Base-by-base conservation (phyloP, 2,797 vertebrate genomes). In the Pempheris klunzingeri region DNA sequence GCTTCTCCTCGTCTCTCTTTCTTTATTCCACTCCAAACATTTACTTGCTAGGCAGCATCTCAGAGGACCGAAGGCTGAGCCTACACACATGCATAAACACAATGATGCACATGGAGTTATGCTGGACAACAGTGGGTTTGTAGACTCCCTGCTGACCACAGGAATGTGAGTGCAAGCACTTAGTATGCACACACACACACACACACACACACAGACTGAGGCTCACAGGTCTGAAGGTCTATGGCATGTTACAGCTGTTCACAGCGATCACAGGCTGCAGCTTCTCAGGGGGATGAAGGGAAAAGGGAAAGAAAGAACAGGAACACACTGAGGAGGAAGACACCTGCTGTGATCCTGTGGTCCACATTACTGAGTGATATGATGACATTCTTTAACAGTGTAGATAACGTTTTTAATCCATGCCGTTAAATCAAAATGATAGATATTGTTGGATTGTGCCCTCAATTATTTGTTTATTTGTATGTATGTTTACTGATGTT, bases 121-220 rank as follows among this genome's bases (percentile, higher is more conserved):
- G 70, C 83, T 70, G 71, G 71, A 77, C 74, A 81, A 71, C 59
- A 86, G 76, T 74, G 82, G 78, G 73, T 85, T 82, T 77, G 83
- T 81, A 88, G 84, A 90, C 81, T 84, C 82, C 78, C 84, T 63
- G 81, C 87, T 87, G 87, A 91, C 81, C 88, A 58, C 76, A 90
- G 88, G 90, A 94, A 94, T 93, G 90, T 69, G 64, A 66, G 34
- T 20, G 74, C 63, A 74, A 62, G 52, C 71, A 64, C 75, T 59
- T 43, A 30, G 50, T 59, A 49, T 28, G 8, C 34, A 52, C 67
- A 44, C 74, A 82, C 70, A 72, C 74, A 67, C 70, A 84, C 68
- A 75, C 30, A 69, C 46, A 58, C 55, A 57, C 46, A 68, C 55
- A 47, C 34, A 57, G 24, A 70, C 75, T 66, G 69, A 77, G 72